Base-by-base conservation (phyloP, 2,113 vertebrate genomes). In the Megaptera novaeangliae region DNA sequence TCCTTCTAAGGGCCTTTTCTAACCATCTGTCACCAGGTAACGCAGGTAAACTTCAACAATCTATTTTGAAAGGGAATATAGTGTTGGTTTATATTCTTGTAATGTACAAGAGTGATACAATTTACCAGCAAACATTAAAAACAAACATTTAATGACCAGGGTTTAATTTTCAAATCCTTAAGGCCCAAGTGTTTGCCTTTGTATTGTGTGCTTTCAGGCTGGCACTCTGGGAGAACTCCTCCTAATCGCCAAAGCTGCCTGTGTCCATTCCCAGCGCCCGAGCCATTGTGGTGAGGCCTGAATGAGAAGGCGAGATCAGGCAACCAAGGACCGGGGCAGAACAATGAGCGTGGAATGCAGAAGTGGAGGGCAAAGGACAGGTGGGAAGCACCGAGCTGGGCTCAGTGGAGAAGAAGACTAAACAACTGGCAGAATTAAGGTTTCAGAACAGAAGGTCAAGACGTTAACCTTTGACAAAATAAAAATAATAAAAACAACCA, bases 81-180 rank as follows among this genome's bases (percentile, higher is more conserved):
- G 88, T 84, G 80, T 86, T 96, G 89, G 86, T 80, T 93, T 95
- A 87, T 83, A 74, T 66, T 93, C 91, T 93, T 55, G 52, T 21
- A 23, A 83, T 31, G 69, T 64, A 84, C 94, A 92, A 94, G 96
- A 64, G 90, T 52, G 93, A 82, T n/a, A 68, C 27, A 52, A 46
- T 74, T 93, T 88, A 92, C 93, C 55, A 93, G 95, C 78, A 91
- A 98, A 97, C 14, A 29, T 27, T 59, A 66, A 95, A 97, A 88
- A 94, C 97, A 96, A 96, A 96, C 89, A 97, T 49, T 94, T 46
- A 88, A 55, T 46, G 89, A 83, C 34, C 23, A 25, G 52, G 91
- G 94, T 74, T 93, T 86, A 59, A 68, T 89, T 97, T 97, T 81
- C 82, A 97, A 87, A 94, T 87, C 86, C 96, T 72, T 57, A 29